These are phyloP conservation scores for Lytechinus pictus DNA, from an alignment of 35 echinoderm and acorn worm genomes.

Conservation along the genomic window DNA sequence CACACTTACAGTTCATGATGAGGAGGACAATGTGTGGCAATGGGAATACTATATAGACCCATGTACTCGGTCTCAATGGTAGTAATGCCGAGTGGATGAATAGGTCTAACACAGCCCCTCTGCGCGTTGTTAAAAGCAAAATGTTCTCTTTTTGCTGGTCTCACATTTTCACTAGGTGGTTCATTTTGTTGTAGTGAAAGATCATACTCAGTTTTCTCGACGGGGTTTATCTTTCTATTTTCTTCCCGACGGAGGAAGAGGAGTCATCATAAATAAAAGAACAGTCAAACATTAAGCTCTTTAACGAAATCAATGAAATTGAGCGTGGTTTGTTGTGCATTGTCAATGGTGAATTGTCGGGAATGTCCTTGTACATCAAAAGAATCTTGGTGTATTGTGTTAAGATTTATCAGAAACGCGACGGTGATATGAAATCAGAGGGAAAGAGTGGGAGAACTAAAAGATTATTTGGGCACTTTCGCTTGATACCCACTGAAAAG, in stretches of 20 bases:
- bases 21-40: neutral
- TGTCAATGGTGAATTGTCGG: neutral
- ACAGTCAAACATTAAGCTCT: constrained; percentile 12
- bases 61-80: neutral
- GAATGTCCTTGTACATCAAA: neutral
- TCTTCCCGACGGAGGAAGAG: neutral
- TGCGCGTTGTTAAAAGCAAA: constrained; percentile 11
- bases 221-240: neutral
- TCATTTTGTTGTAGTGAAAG: neutral
- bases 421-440: neutral
- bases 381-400: neutral
- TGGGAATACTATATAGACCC: neutral
- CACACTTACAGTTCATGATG: neutral
- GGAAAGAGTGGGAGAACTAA: neutral
- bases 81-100: neutral
- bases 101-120: neutral
- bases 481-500: constrained; percentile 1
- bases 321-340: neutral
- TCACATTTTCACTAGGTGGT: neutral
- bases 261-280: constrained; percentile 1
- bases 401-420: neutral
- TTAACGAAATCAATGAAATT: constrained; percentile 20
- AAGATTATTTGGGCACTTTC: neutral
- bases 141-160: neutral
- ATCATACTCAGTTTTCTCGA: constrained; percentile 12